Evolutionary conservation across 2,113 vertebrate genomes (phyloP).

Genomic region (Chaetodon auriga): DNA sequence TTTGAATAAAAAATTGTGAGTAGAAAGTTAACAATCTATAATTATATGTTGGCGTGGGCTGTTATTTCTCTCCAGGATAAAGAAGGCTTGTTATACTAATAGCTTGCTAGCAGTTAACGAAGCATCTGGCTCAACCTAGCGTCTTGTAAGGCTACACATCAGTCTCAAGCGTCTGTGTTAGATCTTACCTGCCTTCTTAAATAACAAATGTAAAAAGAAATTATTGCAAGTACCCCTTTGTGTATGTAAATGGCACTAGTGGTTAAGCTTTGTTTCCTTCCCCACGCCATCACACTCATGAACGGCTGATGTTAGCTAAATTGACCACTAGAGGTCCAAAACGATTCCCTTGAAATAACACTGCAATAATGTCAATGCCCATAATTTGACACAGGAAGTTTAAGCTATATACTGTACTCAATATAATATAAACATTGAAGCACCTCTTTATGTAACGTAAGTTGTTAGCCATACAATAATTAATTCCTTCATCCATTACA

Average conservation of each 20-base stretch:
- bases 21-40: not conserved
- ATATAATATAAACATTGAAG: not conserved
- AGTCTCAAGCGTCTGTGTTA: not conserved
- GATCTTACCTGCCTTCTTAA: not conserved
- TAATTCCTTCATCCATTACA: not conserved
- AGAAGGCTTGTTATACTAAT: not conserved
- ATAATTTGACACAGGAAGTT: not conserved
- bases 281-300: no score
- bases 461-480: not conserved
- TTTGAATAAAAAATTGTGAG: conserved; percentile 26
- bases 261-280: not conserved
- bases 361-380: not conserved
- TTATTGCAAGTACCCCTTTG: not conserved
- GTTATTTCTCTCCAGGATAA: not conserved
- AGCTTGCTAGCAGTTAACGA: not conserved
- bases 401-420: not conserved
- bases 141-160: not conserved
- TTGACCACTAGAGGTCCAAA: not conserved
- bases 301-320: not conserved
- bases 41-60: not conserved
- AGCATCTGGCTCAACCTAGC: not conserved
- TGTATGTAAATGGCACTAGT: not conserved
- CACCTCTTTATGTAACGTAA: not conserved
- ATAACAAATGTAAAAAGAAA: not conserved
- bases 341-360: not conserved